Base-by-base conservation (phyloP, 2,888 invertebrate genomes). In the Ennomos fuscantarius region DNA sequence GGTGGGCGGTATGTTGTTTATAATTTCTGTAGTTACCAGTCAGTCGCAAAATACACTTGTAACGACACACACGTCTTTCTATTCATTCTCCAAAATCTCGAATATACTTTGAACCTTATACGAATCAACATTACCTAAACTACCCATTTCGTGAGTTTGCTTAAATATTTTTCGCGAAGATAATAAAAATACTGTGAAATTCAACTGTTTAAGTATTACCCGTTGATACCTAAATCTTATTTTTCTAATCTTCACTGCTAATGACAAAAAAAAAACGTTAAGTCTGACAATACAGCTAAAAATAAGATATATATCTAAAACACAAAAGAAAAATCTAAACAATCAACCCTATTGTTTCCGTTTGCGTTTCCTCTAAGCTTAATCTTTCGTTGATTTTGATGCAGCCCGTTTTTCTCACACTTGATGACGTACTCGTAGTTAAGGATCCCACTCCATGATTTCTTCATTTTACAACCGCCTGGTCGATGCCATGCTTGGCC, bases 391-490 rank as follows among this genome's bases (percentile, higher is more conserved):
- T 75, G 74, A 76, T 73, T 24, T 73, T 74, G 63, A 62, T 69
- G 65, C 65, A 74, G 78, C 76, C 57, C 76, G 75, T 74, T 79
- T 73, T 66, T 72, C 72, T 69, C 59, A 63, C 69, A 73, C 70
- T 69, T 76, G 69, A 62, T 66, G 70, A 34, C 42, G 52, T 62
- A 68, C 50, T 48, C 9, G 8, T 45, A 45, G 45, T 35, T 8
- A 10, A 15, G 8, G 45, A 40, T 34, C 32, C n/a, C 9, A 34
- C 13, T n/a, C 8, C 34, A 40, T 1, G 9, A 8, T 36, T 24
- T 9, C 24, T 24, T 45, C 31, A 33, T 48, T 36, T 12, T 6
- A 6, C 24, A 24, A 2, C 2, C n/a, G n/a, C n/a, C n/a, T n/a
- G n/a, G n/a, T n/a, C n/a, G n/a, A n/a, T n/a, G n/a, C n/a, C n/a